Conservation (phyloP, 2,888 invertebrate genomes). For the Apodemia hepburni region DNA sequence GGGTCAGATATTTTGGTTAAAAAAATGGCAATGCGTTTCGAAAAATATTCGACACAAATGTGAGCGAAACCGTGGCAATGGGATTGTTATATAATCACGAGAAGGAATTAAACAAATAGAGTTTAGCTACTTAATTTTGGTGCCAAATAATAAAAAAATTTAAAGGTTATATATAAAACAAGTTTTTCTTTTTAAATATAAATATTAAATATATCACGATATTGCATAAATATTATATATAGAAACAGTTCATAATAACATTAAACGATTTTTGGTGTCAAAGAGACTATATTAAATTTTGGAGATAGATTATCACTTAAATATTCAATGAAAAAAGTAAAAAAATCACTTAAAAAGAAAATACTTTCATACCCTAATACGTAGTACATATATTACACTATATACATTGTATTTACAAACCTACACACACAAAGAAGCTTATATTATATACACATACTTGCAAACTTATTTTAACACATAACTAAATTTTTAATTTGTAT, state of each 20-base stretch:
- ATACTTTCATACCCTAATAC: constrained; percentile 43
- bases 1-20: too few species aligned
- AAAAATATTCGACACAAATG: too few species aligned
- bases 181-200: neutral
- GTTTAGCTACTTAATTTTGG: too few species aligned
- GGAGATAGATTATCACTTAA: constrained; percentile 41
- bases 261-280: constrained; percentile 51
- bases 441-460: constrained; percentile 16
- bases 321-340: constrained; percentile 43
- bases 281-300: constrained; percentile 49
- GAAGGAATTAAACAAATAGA: too few species aligned
- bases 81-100: too few species aligned
- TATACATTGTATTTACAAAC: constrained; percentile 23
- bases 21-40: too few species aligned
- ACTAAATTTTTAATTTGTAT: constrained; percentile 11
- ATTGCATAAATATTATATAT: constrained; percentile 35
- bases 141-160: neutral
- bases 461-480: constrained; percentile 19
- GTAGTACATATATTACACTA: constrained; percentile 32
- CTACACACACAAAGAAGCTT: constrained; percentile 21
- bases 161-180: neutral
- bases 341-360: constrained; percentile 50
- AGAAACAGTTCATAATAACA: constrained; percentile 35
- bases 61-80: too few species aligned
- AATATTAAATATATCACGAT: constrained; percentile 13